These are phyloP conservation scores for Elanus axillaris DNA, from an alignment of 2,113 vertebrate genomes.

Conservation along the genomic window DNA sequence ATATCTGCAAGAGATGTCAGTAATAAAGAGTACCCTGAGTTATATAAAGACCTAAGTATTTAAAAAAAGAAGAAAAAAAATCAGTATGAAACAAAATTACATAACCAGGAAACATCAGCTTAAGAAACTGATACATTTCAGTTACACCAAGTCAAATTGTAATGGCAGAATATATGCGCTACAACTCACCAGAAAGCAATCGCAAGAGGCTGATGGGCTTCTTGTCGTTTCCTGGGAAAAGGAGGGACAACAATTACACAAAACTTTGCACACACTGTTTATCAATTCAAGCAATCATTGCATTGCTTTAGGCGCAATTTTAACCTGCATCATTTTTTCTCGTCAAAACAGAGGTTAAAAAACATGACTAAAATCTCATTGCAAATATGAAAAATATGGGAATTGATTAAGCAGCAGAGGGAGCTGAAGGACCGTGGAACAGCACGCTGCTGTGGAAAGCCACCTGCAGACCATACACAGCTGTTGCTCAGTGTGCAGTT, in stretches of 20 bases:
- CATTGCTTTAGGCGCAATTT: conserved; percentile 7
- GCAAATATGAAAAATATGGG: neutral
- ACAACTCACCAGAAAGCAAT: neutral
- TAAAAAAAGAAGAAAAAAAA: neutral
- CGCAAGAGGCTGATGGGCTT: neutral
- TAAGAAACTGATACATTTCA: neutral
- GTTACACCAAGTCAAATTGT: neutral
- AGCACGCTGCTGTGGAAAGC: neutral
- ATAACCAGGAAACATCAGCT: neutral
- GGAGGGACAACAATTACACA: neutral
- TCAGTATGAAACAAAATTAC: neutral
- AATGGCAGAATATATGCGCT: neutral
- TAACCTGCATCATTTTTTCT: neutral
- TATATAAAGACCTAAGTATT: neutral
- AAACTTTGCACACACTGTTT: neutral
- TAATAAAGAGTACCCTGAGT: neutral
- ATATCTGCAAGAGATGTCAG: neutral
- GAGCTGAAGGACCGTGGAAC: conserved; percentile 40
- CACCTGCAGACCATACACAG: neutral
- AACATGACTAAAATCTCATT: neutral
- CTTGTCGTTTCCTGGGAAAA: neutral
- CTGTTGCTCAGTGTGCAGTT: neutral
- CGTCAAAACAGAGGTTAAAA: neutral
- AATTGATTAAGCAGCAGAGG: conserved; percentile 53
- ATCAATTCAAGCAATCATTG: neutral